These are phyloP conservation scores for Liopterus haemorrhoidalis DNA, from an alignment of 2,888 invertebrate genomes.

Conservation along the genomic window DNA sequence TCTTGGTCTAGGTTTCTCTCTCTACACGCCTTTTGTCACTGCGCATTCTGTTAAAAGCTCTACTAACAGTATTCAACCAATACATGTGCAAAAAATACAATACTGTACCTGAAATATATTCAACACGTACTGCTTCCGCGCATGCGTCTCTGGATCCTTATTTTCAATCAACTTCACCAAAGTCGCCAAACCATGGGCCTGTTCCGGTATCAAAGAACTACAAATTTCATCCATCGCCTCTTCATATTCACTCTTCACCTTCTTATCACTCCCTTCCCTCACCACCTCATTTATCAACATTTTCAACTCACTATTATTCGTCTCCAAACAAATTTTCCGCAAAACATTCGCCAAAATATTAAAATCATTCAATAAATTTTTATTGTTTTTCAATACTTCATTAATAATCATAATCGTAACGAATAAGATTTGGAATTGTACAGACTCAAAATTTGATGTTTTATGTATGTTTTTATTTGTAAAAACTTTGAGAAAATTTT, in stretches of 20 bases:
- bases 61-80: constrained; percentile 7
- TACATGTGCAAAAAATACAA: not conserved
- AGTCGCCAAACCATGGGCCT: constrained; percentile 72
- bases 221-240: constrained; percentile 62
- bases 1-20: not conserved
- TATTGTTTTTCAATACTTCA: constrained; percentile 13
- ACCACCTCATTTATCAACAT: constrained; percentile 18
- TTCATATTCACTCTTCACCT: constrained; percentile 48
- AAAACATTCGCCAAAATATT: constrained; percentile 38
- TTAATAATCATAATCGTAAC: constrained; percentile 14
- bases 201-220: constrained; percentile 68
- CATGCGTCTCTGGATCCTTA: constrained; percentile 57
- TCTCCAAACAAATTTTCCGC: constrained; percentile 33
- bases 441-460: constrained; percentile 33
- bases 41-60: too few relatives aligned
- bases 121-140: constrained; percentile 60
- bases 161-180: constrained; percentile 65
- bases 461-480: constrained; percentile 33
- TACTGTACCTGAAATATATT: constrained; percentile 64
- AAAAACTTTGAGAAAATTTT: constrained; percentile 43
- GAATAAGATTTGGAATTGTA: constrained; percentile 39
- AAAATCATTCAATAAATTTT: constrained; percentile 38
- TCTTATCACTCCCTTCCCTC: not conserved
- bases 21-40: too few relatives aligned
- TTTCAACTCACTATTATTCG: constrained; percentile 36